Evolutionary conservation across 2,888 invertebrate genomes (phyloP).

Genomic region (Coleophora deauratella): DNA sequence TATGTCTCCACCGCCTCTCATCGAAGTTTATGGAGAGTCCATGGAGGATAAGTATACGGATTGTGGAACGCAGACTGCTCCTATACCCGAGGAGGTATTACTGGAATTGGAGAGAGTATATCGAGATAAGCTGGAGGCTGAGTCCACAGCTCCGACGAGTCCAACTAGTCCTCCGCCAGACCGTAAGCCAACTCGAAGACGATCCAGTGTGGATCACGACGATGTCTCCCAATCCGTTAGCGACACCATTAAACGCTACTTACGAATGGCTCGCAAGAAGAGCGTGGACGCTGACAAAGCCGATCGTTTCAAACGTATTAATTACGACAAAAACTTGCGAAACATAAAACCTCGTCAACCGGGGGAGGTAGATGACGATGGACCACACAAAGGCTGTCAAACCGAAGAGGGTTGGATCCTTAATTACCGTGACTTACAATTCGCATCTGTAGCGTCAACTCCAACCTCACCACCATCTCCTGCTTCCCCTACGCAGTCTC

Average conservation of each 20-base stretch:
- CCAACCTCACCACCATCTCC: conserved; percentile 72
- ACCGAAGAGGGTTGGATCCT: conserved; percentile 85
- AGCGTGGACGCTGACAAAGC: conserved; percentile 86
- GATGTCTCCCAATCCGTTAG: conserved; percentile 91
- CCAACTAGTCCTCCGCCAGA: conserved; percentile 56
- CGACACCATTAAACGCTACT: conserved; percentile 88
- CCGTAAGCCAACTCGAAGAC: conserved; percentile 68
- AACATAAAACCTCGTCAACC: conserved; percentile 87
- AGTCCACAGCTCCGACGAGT: conserved; percentile 46
- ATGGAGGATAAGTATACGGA: conserved; percentile 70
- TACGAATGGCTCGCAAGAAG: conserved; percentile 91
- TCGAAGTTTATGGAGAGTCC: conserved; percentile 78
- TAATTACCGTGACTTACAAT: conserved; percentile 52
- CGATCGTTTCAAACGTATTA: conserved; percentile 89
- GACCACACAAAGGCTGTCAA: conserved; percentile 82
- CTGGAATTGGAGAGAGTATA: conserved; percentile 63
- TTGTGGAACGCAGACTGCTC: conserved; percentile 76
- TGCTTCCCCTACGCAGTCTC: conserved; percentile 60
- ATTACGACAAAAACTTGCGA: conserved; percentile 88
- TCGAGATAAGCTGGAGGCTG: conserved; percentile 54
- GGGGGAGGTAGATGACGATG: conserved; percentile 86
- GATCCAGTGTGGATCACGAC: conserved; percentile 87
- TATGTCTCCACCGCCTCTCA: conserved; percentile 78
- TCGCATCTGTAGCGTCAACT: conserved; percentile 50
- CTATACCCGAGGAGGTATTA: conserved; percentile 73